Base-by-base conservation (phyloP, 2,888 invertebrate genomes). In the Galeopsomyia nigrocyanea region DNA sequence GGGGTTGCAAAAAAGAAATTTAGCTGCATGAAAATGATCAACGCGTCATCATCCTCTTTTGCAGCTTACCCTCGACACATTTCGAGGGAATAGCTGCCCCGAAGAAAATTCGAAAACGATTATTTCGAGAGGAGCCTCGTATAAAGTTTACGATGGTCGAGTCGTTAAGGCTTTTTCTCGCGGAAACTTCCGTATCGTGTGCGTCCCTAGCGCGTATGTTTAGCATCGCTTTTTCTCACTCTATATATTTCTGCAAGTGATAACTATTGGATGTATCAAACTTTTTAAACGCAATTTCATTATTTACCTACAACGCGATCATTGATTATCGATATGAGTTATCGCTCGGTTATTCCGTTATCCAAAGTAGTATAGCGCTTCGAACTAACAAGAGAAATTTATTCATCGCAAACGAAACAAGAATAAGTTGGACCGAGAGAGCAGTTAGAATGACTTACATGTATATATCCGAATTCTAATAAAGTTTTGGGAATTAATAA, bases 401-500 rank as follows among this genome's bases (percentile, higher is more conserved):
- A 31, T 31, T 31, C 31, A 31, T 7, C 31, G 7, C 7, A 31
- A 31, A 31, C 3, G 31, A 31, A 31, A 31, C 3, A 31, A 5
- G 7, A 31, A 7, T 5, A 7, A 31, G 31, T 5, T 31, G 7
- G 31, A 31, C 31, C 7, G 31, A 31, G 7, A 31, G 7, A 31
- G 31, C 7, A 31, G 3, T 31, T 31, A 3, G 31, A 31, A 31
- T 31, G 31, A 31, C 31, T 31, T 7, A 7, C 7, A 31, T 31
- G 31, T 31, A 31, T 65, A 71, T 70, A n/a, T n/a, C n/a, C n/a
- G 66, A 68, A 47, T 65, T 19, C 10, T 26, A 58, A 65, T 55
- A 14, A 74, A 76, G 71, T 76, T 77, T 76, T 73, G 71, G 75
- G 75, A 79, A 79, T 78, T 79, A 76, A 78, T 78, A 79, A 79